phyloP scores from a whole-genome alignment of 1,140 invertebrate genomes.

The Rhagoletis pomonella region DNA sequence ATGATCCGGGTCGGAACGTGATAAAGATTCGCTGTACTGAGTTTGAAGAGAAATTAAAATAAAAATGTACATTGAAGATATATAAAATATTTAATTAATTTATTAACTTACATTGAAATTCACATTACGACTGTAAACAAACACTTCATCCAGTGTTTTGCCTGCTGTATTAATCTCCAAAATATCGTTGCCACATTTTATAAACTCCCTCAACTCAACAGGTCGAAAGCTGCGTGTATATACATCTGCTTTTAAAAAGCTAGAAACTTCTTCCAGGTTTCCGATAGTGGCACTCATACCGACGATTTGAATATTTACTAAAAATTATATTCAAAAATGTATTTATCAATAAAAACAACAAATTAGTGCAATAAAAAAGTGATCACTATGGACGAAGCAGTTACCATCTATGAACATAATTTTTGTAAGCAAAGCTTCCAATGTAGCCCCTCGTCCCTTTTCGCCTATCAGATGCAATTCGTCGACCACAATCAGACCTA shows the following conservation, averaged over 20 bases:
- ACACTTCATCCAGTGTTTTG: slow-evolving; percentile 75
- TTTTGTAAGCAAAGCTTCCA: slow-evolving; percentile 91
- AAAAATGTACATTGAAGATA: neutral
- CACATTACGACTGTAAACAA: slow-evolving; percentile 68
- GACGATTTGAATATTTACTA: slow-evolving; percentile 88
- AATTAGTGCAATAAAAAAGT: slow-evolving; percentile 48
- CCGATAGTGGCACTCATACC: slow-evolving; percentile 98
- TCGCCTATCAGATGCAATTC: slow-evolving; percentile 97
- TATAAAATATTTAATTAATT: neutral
- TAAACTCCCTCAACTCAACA: slow-evolving; percentile 89
- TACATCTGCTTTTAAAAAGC: slow-evolving; percentile 86
- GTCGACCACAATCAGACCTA: slow-evolving; percentile 92
- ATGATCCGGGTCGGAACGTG: slow-evolving; percentile 85
- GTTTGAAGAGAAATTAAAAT: slow-evolving; percentile 51
- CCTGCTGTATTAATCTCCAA: slow-evolving; percentile 79
- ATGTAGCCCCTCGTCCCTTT: slow-evolving; percentile 84
- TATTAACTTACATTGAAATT: slow-evolving; percentile 61
- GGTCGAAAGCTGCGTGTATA: slow-evolving; percentile 92
- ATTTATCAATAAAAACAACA: neutral
- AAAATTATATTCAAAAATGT: slow-evolving; percentile 58
- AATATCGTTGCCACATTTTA: slow-evolving; percentile 86
- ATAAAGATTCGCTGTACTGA: slow-evolving; percentile 80
- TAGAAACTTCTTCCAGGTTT: slow-evolving; percentile 87
- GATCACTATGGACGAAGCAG: slow-evolving; percentile 48
- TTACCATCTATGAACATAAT: slow-evolving; percentile 82